A percentile compares a stretch with the other conserved stretches of the same genome.
Evolutionary conservation across 37 sponge, comb jelly and placozoan species (phyloP).

Genomic region (Hexactinellida sp.): DNA sequence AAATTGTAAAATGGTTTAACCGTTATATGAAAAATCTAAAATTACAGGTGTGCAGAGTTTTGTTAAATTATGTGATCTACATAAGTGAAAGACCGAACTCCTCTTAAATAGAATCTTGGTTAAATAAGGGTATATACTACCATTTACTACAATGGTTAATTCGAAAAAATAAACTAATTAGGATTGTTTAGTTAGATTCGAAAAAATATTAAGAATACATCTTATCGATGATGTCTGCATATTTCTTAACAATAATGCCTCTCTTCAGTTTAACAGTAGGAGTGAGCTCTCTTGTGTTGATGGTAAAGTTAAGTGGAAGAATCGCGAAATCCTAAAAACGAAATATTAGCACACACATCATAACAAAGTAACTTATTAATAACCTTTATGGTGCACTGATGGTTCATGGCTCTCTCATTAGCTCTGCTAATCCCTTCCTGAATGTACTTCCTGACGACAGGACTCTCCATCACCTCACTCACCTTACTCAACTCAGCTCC

Average conservation of each 20-base stretch:
- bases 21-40: no score
- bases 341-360: not conserved
- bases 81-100: no score
- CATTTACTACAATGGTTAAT: not conserved
- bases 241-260: conserved; percentile 51
- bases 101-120: no score
- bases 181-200: not conserved
- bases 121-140: not conserved
- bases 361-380: no score
- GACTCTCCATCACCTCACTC: conserved; percentile 49
- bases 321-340: conserved; percentile 58
- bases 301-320: conserved; percentile 59
- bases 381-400: conserved; percentile 21
- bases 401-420: conserved; percentile 32
- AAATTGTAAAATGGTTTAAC: no score
- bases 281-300: conserved; percentile 54
- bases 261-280: conserved; percentile 82
- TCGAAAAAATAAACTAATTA: not conserved
- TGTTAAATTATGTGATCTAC: no score
- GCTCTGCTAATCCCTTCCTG: conserved; percentile 40
- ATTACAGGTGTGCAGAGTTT: no score
- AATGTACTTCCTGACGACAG: conserved; percentile 52
- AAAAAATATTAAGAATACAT: not conserved
- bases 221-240: conserved; percentile 40
- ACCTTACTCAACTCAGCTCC: conserved; percentile 9